phyloP scores from a whole-genome alignment of 2,797 vertebrate genomes.

The Crocidura indochinensis region DNA sequence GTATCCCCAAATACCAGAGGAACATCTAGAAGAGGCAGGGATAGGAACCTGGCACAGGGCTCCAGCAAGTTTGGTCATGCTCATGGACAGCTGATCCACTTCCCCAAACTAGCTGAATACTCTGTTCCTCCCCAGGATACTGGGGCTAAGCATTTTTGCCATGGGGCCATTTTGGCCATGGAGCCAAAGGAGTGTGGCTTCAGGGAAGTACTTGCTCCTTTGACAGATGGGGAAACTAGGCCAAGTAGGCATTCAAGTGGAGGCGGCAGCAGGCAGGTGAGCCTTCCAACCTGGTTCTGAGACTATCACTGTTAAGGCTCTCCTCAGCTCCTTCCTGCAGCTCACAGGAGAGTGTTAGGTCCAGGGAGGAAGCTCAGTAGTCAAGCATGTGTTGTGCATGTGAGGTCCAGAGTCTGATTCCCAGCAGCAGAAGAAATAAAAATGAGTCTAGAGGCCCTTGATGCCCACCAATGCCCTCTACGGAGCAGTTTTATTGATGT shows the following conservation, averaged over 20 bases:
- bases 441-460: conserved; percentile 44
- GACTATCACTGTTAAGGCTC: neutral
- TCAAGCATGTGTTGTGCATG: too few species aligned
- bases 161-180: too few species aligned
- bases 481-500: conserved; percentile 81
- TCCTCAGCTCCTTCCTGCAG: neutral
- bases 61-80: neutral
- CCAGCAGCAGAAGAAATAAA: neutral
- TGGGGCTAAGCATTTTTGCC: neutral
- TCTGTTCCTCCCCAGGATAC: neutral
- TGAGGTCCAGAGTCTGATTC: too few species aligned
- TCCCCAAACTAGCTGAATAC: neutral
- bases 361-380: too few species aligned
- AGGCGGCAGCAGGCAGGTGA: neutral
- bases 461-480: conserved; percentile 68
- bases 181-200: neutral
- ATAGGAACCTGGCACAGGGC: neutral
- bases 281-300: too few species aligned
- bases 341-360: neutral
- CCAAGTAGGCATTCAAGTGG: neutral
- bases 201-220: conserved; percentile 6
- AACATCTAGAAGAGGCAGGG: neutral
- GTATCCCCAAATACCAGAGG: neutral
- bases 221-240: conserved; percentile 4
- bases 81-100: neutral